Conservation (phyloP, 2,113 vertebrate genomes). For the Spheniscus mendiculus region DNA sequence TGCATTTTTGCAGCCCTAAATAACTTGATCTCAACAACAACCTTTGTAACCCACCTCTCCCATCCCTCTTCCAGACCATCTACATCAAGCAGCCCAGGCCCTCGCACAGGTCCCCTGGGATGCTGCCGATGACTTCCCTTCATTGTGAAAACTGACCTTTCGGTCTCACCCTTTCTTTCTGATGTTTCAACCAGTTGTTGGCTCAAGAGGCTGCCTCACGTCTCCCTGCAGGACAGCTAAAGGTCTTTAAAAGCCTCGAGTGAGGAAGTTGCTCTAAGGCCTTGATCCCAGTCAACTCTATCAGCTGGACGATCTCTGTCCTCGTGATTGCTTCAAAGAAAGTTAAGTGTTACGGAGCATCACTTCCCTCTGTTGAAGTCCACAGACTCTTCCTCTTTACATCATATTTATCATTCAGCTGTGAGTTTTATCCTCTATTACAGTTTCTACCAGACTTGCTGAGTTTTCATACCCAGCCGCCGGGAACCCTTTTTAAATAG, state of each 20-base stretch:
- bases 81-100: neutral
- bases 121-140: accelerated
- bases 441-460: neutral
- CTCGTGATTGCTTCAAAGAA: neutral
- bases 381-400: neutral
- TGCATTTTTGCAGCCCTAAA: neutral
- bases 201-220: neutral
- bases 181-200: neutral
- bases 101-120: neutral
- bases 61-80: neutral
- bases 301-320: neutral
- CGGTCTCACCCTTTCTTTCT: neutral
- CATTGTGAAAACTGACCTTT: neutral
- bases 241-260: neutral
- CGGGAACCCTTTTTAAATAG: neutral
- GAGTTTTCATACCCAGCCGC: neutral
- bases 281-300: neutral
- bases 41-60: neutral
- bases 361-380: neutral
- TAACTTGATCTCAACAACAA: neutral
- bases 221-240: neutral
- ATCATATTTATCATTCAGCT: neutral
- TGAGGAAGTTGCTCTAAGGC: neutral
- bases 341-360: neutral
- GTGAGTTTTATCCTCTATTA: neutral